These are phyloP conservation scores for Chrysogorgia sp. DNA, from an alignment of 92 coral and sea anemone species.

Conservation along the genomic window DNA sequence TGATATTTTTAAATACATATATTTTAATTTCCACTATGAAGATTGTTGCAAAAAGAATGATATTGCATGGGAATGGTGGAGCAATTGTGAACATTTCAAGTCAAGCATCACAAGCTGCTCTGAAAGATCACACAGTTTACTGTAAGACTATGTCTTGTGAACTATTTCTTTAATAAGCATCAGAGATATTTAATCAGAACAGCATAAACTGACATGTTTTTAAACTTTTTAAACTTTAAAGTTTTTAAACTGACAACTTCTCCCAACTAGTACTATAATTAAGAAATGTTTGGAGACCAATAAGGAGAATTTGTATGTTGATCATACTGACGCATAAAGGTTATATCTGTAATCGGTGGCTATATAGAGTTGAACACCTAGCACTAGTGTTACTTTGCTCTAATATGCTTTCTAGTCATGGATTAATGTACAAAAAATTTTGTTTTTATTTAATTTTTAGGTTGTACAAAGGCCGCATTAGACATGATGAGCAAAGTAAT, in stretches of 20 bases:
- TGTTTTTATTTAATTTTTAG: slow-evolving; percentile 23
- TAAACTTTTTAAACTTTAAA: no score
- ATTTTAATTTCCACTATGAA: slow-evolving; percentile 22
- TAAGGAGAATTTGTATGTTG: no score
- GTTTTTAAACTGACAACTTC: no score
- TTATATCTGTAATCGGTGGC: not conserved
- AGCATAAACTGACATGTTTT: no score
- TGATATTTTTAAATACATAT: no score
- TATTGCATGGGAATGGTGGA: slow-evolving; percentile 74
- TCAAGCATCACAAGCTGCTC: slow-evolving; percentile 79
- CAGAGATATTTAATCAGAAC: no score
- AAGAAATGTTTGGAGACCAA: no score
- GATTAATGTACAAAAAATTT: not conserved
- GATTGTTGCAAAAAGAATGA: slow-evolving; percentile 85
- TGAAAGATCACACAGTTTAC: slow-evolving; percentile 81
- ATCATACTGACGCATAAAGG: not conserved
- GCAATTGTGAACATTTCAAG: slow-evolving; percentile 94
- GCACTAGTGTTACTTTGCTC: no score
- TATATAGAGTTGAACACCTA: no score
- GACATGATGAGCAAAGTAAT: slow-evolving; percentile 83
- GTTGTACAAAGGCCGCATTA: slow-evolving; percentile 81
- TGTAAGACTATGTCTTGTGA: slow-evolving; percentile 67
- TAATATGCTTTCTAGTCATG: no score
- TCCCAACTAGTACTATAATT: no score
- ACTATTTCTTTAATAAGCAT: no score